Evolutionary conservation across 2,113 vertebrate species (phyloP).

Genomic region (Channa maculata): DNA sequence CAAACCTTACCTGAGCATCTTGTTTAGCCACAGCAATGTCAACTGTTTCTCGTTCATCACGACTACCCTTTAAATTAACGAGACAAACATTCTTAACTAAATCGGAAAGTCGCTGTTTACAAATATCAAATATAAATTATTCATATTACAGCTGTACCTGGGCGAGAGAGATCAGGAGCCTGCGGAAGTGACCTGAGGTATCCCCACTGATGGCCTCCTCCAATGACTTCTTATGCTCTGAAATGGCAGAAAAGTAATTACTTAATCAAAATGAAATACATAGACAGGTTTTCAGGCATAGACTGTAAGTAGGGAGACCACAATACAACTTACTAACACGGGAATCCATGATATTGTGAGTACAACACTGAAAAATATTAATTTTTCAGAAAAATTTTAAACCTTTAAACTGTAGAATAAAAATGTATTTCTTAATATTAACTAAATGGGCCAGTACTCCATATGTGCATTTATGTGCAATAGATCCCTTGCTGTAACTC

Average conservation of each 20-base stretch:
- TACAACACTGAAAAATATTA: no score
- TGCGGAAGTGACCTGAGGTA: slow-evolving; percentile 96
- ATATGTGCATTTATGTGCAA: background rate
- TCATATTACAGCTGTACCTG: slow-evolving; percentile 84
- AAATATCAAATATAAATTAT: background rate
- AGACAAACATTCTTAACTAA: background rate
- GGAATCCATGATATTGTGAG: background rate
- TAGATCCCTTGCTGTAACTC: background rate
- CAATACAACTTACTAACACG: no score
- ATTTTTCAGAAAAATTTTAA: no score
- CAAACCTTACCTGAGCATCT: slow-evolving; percentile 91
- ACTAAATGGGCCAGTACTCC: no score
- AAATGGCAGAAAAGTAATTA: slow-evolving; percentile 36
- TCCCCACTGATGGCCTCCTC: slow-evolving; percentile 94
- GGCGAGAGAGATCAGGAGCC: slow-evolving; percentile 92
- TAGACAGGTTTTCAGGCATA: background rate
- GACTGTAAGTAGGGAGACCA: background rate
- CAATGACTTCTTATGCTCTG: slow-evolving; percentile 93
- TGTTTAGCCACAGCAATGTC: slow-evolving; percentile 92
- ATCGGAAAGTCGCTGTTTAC: background rate
- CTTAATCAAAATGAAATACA: background rate
- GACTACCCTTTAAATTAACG: slow-evolving; percentile 85
- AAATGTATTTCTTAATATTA: no score
- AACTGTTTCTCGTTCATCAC: slow-evolving; percentile 90
- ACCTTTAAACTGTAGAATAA: no score